These are phyloP conservation scores for Poeciliopsis prolifica DNA, from an alignment of 2,113 vertebrate species.

Conservation along the genomic window DNA sequence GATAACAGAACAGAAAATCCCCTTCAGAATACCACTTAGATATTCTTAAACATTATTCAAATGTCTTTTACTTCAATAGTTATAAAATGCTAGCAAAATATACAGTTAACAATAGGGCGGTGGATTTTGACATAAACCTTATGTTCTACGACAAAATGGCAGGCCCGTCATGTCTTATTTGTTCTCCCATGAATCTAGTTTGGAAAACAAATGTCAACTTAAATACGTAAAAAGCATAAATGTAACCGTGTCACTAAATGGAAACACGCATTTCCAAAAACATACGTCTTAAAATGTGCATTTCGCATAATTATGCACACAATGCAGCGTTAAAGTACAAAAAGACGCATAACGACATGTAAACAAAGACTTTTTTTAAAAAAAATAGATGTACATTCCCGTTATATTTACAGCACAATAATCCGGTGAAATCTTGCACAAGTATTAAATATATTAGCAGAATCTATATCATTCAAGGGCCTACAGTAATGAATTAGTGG, in stretches of 20 bases:
- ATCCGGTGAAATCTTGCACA: not conserved
- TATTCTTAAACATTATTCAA: not conserved
- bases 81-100: not conserved
- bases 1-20: not conserved
- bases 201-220: too few species aligned
- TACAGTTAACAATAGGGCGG: not conserved
- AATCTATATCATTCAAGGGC: conserved; percentile 26
- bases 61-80: not conserved
- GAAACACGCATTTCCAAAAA: not conserved
- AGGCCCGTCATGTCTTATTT: conserved; percentile 28
- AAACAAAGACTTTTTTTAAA: conserved; percentile 26
- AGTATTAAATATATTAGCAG: not conserved
- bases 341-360: conserved; percentile 1
- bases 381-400: not conserved
- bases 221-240: too few species aligned
- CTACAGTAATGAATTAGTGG: conserved; percentile 16
- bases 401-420: not conserved
- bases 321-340: conserved; percentile 9
- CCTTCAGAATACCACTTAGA: not conserved
- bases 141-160: conserved; percentile 46
- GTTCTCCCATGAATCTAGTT: not conserved
- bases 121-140: conserved; percentile 6
- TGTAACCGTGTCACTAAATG: too few species aligned
- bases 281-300: not conserved
- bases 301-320: not conserved